phyloP scores from a whole-genome alignment of 2,113 vertebrate species.

The Heteronetta atricapilla region DNA sequence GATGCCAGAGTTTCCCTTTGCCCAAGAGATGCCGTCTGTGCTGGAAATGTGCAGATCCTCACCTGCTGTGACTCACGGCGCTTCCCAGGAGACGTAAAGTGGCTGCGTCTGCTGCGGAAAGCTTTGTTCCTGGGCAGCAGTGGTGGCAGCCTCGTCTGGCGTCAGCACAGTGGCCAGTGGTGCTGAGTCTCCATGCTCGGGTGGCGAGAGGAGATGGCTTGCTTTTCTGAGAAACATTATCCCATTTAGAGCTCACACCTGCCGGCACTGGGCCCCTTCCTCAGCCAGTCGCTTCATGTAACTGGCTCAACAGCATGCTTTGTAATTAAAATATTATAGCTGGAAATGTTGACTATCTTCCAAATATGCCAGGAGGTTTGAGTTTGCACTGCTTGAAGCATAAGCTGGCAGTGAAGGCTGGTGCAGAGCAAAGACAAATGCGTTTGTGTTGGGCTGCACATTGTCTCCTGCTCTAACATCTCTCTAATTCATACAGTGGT shows the following conservation, averaged over 20 bases:
- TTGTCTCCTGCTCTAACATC: constrained; percentile 21
- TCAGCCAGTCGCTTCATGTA: not conserved
- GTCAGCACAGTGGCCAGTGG: rapidly evolving
- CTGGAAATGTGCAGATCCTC: not conserved
- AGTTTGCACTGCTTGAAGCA: constrained; percentile 20
- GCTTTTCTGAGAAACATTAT: not conserved
- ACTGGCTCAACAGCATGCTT: not conserved
- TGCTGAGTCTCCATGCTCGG: not conserved
- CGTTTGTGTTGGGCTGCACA: not conserved
- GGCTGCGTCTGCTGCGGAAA: not conserved
- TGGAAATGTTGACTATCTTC: constrained; percentile 50
- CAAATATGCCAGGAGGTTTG: constrained; percentile 62
- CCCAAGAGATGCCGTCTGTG: not conserved
- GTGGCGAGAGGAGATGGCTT: not conserved
- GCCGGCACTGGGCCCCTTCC: not conserved
- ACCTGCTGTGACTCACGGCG: rapidly evolving
- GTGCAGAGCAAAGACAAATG: constrained; percentile 33
- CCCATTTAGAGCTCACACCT: not conserved
- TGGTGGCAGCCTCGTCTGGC: not conserved
- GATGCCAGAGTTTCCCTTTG: not conserved
- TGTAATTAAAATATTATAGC: constrained; percentile 61
- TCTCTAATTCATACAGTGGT: not conserved
- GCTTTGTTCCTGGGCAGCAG: not conserved
- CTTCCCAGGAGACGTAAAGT: not conserved
- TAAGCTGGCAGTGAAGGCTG: constrained; percentile 43